Percentiles rank a stretch among this genome's conserved stretches.
Conservation (phyloP, 1,140 invertebrate species). For the Brachionus calyciflorus region DNA sequence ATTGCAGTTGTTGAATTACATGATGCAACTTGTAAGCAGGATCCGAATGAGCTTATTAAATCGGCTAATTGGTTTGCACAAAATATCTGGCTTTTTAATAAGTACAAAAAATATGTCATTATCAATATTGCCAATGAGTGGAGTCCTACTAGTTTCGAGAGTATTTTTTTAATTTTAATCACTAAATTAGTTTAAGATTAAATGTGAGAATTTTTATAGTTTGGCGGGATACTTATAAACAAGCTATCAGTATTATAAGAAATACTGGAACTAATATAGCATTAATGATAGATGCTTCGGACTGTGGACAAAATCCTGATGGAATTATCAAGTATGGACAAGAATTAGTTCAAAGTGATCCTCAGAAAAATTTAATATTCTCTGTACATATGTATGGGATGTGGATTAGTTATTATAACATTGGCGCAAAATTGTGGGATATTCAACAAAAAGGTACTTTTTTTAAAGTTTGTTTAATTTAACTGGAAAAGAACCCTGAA, state of each 20-base stretch:
- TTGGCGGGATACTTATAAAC: constrained; percentile 29
- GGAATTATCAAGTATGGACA: constrained; percentile 39
- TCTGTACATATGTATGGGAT: constrained; percentile 23
- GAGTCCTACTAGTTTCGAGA: not conserved
- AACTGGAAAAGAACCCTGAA: too few relatives aligned
- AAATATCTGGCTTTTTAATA: constrained; percentile 18
- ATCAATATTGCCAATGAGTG: constrained; percentile 29
- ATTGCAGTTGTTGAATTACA: constrained; percentile 16
- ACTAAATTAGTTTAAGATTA: too few relatives aligned
- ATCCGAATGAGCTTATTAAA: constrained; percentile 1
- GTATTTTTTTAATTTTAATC: not conserved
- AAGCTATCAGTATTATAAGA: constrained; percentile 30
- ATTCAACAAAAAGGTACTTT: constrained; percentile 41
- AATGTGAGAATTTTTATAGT: not conserved
- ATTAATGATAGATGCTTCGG: constrained; percentile 26
- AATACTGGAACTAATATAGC: not conserved
- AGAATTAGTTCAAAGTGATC: constrained; percentile 20
- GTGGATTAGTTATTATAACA: constrained; percentile 42
- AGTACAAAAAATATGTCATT: constrained; percentile 12
- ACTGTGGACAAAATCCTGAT: constrained; percentile 25
- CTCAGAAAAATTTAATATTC: constrained; percentile 1
- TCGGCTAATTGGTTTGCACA: constrained; percentile 22
- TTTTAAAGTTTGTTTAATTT: too few relatives aligned
- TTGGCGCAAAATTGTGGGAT: constrained; percentile 16
- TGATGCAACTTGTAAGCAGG: constrained; percentile 22